Base-by-base conservation (phyloP, 2,113 vertebrate genomes). In the Pomatostomus ruficeps region DNA sequence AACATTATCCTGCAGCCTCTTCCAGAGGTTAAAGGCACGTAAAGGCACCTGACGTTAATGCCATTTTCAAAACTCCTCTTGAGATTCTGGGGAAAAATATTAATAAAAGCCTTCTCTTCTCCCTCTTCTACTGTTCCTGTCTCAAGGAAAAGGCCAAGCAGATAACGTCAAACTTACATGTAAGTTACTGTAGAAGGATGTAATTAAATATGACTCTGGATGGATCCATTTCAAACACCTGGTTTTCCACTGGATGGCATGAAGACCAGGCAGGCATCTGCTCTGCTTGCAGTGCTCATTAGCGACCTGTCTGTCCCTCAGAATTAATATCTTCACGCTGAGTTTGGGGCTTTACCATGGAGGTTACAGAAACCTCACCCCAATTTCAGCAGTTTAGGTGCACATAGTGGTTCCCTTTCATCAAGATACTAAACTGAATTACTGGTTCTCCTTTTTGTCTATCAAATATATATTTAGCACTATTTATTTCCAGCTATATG, bases 381-480 rank as follows among this genome's bases (percentile, higher is more conserved):
- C 49, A n/a, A 6, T 54, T 88, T 79, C 75, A 70, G 21, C 22
- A 73, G 36, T 33, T 54, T 45, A 49, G 46, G 43, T 0, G 0
- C 65, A 40, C 0, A 0, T 59, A 55, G 11, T 67, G 57, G 19
- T 9, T 91, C 76, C 17, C 33, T 80, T 86, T 74, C 82, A 90
- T 85, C 59, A 70, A 38, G 54, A 62, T 67, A 73, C 43, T 23
- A 65, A 85, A 78, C 48, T 23, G 87, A 93, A 89, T 89, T 46
- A 70, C 81, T 12, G 3, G 5, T 72, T 87, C 28, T 90, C 19
- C 26, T 79, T 94, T 79, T 58, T 83, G 51, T 43, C 88, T 93
- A 96, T 94, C 86, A 91, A 89, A 67, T 85, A 83, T 23, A 79
- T 85, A 83, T 80, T 94, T 91, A 91, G 67, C 10, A 57, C 19